These are phyloP conservation scores for Nemopilema nomurai DNA, from an alignment of 30 jellyfish, hydroid and myxozoan species.

Conservation along the genomic window DNA sequence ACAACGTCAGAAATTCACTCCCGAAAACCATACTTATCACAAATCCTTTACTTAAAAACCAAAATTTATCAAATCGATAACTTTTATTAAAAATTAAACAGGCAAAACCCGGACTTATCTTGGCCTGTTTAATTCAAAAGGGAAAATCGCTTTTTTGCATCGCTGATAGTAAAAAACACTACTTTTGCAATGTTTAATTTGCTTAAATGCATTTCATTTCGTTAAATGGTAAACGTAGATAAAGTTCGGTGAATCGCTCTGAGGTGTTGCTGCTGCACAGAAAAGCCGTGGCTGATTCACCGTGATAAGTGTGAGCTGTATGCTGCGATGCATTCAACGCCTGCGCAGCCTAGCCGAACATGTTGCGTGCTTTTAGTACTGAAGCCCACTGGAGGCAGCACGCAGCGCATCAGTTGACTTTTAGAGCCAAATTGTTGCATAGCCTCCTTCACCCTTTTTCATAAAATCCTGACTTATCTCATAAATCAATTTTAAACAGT, in stretches of 20 bases:
- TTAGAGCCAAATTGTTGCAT: too few relatives aligned
- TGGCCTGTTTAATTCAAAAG: conserved; percentile 12
- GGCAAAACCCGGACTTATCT: conserved; percentile 19
- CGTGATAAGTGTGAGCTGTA: not conserved
- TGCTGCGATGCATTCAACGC: not conserved
- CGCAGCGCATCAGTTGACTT: too few relatives aligned
- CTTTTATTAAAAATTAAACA: conserved; percentile 18
- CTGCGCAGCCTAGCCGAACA: too few relatives aligned
- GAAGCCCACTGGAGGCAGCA: too few relatives aligned
- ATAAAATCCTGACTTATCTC: too few relatives aligned
- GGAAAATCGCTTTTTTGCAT: conserved; percentile 4
- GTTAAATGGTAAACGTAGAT: not conserved
- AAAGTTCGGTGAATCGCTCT: not conserved
- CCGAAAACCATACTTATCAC: not conserved
- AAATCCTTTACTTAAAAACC: conserved; percentile 9
- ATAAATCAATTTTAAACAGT: too few relatives aligned
- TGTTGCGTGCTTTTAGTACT: too few relatives aligned
- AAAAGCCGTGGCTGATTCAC: not conserved
- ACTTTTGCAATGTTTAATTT: not conserved
- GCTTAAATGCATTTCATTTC: not conserved
- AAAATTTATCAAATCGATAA: conserved; percentile 19
- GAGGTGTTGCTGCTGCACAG: not conserved
- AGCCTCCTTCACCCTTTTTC: too few relatives aligned
- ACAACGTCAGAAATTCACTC: not conserved
- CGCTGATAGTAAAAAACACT: conserved; percentile 16